Percentiles rank a stretch among this genome's conserved stretches.
Evolutionary conservation across 2,113 vertebrate species (phyloP).

Genomic region (Nycticorax nycticorax): DNA sequence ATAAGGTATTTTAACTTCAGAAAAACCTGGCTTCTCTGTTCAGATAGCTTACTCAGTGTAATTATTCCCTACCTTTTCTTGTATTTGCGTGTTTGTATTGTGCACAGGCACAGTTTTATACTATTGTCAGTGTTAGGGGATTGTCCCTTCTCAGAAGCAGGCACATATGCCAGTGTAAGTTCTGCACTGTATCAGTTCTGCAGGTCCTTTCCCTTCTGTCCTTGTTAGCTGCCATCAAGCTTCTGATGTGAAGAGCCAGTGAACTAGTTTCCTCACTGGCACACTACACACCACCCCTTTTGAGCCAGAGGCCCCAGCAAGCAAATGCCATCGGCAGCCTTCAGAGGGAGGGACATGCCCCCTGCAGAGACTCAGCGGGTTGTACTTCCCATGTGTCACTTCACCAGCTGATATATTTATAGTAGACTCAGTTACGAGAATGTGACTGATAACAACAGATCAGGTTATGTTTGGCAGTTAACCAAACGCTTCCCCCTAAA

Average conservation of each 20-base stretch:
- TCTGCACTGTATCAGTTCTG: not conserved
- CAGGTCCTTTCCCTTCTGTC: not conserved
- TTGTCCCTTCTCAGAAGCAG: not conserved
- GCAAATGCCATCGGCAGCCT: not conserved
- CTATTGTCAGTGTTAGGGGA: not conserved
- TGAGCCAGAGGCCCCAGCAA: not conserved
- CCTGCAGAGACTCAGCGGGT: not conserved
- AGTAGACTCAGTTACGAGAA: not conserved
- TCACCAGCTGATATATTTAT: slow-evolving; percentile 7
- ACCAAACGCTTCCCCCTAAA: not conserved
- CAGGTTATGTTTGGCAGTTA: not conserved
- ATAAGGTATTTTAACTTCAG: slow-evolving; percentile 79
- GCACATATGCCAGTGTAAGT: not conserved
- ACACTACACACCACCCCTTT: not conserved
- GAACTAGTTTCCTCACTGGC: not conserved
- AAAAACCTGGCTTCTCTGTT: not conserved
- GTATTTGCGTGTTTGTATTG: not conserved
- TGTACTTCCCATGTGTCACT: not conserved
- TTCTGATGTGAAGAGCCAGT: not conserved
- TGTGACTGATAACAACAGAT: slow-evolving; percentile 16
- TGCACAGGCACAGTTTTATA: not conserved
- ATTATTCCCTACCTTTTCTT: not conserved
- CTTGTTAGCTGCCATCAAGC: not conserved
- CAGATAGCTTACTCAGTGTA: not conserved
- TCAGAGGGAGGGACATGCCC: not conserved